phyloP scores from a whole-genome alignment of 2,888 invertebrate genomes.

The Idaea biselata region DNA sequence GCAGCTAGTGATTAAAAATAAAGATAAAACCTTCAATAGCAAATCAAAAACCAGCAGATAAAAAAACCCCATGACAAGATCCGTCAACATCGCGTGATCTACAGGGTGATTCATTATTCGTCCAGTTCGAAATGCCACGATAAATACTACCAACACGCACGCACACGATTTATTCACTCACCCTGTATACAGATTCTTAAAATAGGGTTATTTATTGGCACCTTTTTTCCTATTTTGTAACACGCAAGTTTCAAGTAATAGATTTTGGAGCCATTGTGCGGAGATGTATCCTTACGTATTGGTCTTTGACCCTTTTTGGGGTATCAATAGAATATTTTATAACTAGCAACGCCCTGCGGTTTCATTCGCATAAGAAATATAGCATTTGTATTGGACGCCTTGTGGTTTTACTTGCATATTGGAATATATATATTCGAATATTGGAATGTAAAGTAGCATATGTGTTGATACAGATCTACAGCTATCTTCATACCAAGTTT shows the following conservation, averaged over 20 bases:
- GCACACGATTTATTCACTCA: conserved; percentile 46
- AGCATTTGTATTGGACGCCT: no score
- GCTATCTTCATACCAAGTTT: no score
- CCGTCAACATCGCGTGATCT: conserved; percentile 51
- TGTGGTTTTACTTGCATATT: no score
- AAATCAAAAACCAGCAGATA: not conserved
- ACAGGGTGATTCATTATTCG: conserved; percentile 46
- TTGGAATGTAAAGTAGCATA: not conserved
- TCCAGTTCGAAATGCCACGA: conserved; percentile 38
- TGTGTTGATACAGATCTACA: no score
- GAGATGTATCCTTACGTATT: not conserved
- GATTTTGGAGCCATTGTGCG: not conserved
- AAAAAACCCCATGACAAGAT: conserved; percentile 21
- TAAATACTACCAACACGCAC: conserved; percentile 50
- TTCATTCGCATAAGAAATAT: not conserved
- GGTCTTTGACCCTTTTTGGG: not conserved
- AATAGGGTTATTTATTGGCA: conserved; percentile 38
- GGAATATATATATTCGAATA: conserved; percentile 2
- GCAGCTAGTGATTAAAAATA: no score
- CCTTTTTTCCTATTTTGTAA: conserved; percentile 19
- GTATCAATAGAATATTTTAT: not conserved
- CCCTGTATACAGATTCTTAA: conserved; percentile 38
- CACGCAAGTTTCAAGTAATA: conserved; percentile 13
- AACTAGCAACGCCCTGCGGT: not conserved
- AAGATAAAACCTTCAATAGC: not conserved